Conservation (phyloP, 2,113 vertebrate genomes). For the Rhizomys pruinosus region DNA sequence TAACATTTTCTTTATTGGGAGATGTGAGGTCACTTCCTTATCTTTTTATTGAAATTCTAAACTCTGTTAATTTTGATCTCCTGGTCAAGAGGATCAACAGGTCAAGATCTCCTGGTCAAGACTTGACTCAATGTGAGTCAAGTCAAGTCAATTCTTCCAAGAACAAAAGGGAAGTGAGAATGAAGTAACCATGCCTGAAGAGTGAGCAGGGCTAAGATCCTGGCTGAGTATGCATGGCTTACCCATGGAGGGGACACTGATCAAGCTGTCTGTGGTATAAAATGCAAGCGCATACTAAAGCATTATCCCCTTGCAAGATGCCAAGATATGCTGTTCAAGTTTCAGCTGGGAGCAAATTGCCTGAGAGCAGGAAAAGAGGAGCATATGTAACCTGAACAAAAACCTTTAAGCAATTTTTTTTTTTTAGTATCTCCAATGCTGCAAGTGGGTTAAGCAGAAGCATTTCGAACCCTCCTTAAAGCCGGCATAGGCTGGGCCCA, state of each 20-base stretch:
- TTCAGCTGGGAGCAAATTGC: slow-evolving; percentile 81
- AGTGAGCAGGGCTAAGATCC: slow-evolving; percentile 64
- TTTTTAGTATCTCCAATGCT: background rate
- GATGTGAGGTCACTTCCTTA: background rate
- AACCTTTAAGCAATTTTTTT: slow-evolving; percentile 66
- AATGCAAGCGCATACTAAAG: slow-evolving; percentile 82
- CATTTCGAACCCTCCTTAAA: slow-evolving; percentile 74
- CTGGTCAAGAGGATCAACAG: too few relatives aligned
- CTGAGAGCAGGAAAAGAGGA: slow-evolving; percentile 76
- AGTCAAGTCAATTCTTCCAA: background rate
- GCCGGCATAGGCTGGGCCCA: slow-evolving; percentile 58
- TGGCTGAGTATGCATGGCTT: slow-evolving; percentile 43
- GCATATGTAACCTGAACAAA: slow-evolving; percentile 70
- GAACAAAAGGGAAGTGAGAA: slow-evolving; percentile 7
- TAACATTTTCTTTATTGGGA: background rate
- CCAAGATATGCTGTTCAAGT: slow-evolving; percentile 80
- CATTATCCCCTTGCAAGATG: slow-evolving; percentile 79
- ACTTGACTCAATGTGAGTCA: background rate
- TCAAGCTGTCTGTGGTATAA: slow-evolving; percentile 73
- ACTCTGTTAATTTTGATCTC: background rate
- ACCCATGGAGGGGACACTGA: slow-evolving; percentile 62
- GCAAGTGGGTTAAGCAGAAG: slow-evolving; percentile 69
- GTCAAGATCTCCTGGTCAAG: too few relatives aligned
- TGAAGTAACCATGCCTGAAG: background rate
- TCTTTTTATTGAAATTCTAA: background rate